Evolutionary conservation across 2,113 vertebrate species (phyloP).

Genomic region (Thinocorus orbignyianus): DNA sequence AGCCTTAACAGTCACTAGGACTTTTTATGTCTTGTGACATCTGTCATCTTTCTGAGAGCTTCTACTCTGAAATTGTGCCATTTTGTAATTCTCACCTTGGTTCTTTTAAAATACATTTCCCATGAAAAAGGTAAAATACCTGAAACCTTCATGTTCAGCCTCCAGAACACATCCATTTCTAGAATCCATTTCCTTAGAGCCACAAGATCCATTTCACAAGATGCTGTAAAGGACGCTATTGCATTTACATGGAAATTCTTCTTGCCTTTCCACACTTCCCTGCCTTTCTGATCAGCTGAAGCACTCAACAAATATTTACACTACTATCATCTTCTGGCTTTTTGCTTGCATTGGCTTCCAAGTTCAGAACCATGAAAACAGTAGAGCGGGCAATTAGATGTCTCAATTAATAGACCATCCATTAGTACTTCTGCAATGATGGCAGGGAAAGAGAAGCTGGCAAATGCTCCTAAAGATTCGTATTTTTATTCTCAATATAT

Average conservation of each 20-base stretch:
- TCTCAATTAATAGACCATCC: not conserved
- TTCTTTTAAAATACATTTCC: not conserved
- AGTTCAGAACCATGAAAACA: not conserved
- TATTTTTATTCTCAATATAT: not conserved
- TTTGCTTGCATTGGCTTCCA: not conserved
- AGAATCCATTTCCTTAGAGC: not conserved
- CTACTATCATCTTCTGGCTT: not conserved
- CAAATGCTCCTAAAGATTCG: not conserved
- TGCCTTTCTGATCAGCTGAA: not conserved
- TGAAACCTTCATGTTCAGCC: not conserved
- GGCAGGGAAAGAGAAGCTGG: not conserved
- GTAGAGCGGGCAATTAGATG: not conserved
- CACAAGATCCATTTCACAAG: not conserved
- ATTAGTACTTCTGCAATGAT: not conserved
- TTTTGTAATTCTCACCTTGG: not conserved
- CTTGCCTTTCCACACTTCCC: not conserved
- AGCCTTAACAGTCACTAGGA: not conserved
- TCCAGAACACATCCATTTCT: not conserved
- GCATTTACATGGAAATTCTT: not conserved
- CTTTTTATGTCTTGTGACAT: not conserved
- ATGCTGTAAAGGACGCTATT: not conserved
- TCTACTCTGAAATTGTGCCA: not conserved
- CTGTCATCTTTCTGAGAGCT: not conserved
- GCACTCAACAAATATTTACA: not conserved
- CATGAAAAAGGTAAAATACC: not conserved